These are phyloP conservation scores for Charanyca ferruginea DNA, from an alignment of 2,888 invertebrate genomes.

Conservation along the genomic window DNA sequence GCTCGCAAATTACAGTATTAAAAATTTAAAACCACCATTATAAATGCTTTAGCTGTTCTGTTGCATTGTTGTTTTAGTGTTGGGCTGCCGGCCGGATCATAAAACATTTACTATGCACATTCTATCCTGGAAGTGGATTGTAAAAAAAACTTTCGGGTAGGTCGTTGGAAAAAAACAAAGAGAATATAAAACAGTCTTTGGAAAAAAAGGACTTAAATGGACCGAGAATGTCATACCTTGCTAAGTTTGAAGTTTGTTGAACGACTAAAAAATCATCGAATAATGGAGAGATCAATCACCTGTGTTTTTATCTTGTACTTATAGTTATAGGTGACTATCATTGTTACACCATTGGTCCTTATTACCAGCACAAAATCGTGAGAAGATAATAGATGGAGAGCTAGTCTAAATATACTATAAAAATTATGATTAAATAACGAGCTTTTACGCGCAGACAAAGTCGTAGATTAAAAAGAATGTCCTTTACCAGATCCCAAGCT, in stretches of 20 bases:
- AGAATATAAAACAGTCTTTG: too few species aligned
- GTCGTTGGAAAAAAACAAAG: too few species aligned
- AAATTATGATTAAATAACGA: not conserved
- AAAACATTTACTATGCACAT: slow-evolving; percentile 77
- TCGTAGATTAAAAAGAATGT: too few species aligned
- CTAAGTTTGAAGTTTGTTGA: not conserved
- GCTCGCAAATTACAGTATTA: slow-evolving; percentile 81
- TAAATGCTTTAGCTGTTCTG: slow-evolving; percentile 74
- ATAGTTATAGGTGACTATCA: not conserved
- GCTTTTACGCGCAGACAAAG: not conserved
- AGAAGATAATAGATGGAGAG: not conserved
- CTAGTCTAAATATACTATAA: not conserved
- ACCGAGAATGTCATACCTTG: not conserved
- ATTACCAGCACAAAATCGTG: not conserved
- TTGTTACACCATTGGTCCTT: not conserved
- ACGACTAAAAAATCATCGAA: too few species aligned
- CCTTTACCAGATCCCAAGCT: too few species aligned
- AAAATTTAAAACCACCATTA: slow-evolving; percentile 82
- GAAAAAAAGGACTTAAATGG: slow-evolving; percentile 21
- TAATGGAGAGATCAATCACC: too few species aligned
- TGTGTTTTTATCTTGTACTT: not conserved
- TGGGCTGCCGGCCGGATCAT: slow-evolving; percentile 70
- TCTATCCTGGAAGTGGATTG: slow-evolving; percentile 40
- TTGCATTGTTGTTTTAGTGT: slow-evolving; percentile 79
- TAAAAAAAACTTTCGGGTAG: slow-evolving; percentile 50